A percentile compares a stretch with the other conserved stretches of the same genome.
phyloP scores from a whole-genome alignment of 2,113 vertebrate species.

The Sturnus vulgaris region DNA sequence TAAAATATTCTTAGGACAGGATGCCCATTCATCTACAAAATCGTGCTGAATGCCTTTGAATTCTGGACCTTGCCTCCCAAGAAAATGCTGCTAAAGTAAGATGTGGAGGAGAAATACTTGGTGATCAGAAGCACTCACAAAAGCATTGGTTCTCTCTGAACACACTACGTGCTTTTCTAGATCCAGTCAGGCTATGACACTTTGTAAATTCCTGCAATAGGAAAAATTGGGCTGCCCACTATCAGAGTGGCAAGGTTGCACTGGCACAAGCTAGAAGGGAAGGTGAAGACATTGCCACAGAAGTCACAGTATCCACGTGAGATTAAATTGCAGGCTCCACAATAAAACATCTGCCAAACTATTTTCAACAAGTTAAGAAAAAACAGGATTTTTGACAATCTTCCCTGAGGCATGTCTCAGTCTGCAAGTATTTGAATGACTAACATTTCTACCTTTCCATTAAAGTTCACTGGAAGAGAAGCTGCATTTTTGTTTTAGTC shows the following conservation, averaged over 20 bases:
- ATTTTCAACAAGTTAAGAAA: neutral
- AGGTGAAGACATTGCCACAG: neutral
- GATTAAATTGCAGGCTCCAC: neutral
- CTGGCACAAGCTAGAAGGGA: neutral
- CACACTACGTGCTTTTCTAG: neutral
- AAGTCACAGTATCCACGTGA: neutral
- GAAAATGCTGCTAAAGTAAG: neutral
- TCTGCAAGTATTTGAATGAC: neutral
- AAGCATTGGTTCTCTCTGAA: neutral
- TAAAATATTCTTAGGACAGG: neutral
- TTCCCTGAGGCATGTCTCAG: neutral
- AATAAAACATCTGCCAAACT: neutral
- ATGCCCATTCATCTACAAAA: neutral
- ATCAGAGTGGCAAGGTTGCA: neutral
- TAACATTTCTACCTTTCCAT: neutral
- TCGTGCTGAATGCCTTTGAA: neutral
- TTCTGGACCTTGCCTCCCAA: neutral
- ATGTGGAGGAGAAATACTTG: neutral
- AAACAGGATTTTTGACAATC: neutral
- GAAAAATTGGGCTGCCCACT: neutral
- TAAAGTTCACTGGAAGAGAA: slow-evolving; percentile 1
- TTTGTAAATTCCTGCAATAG: neutral
- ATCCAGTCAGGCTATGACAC: neutral
- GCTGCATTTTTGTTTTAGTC: neutral
- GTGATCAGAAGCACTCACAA: neutral